Evolutionary conservation across 2,888 invertebrate species (phyloP), one percentile per base, ranked within the genome.

Genomic region (Eristalinus sepulchralis): DNA sequence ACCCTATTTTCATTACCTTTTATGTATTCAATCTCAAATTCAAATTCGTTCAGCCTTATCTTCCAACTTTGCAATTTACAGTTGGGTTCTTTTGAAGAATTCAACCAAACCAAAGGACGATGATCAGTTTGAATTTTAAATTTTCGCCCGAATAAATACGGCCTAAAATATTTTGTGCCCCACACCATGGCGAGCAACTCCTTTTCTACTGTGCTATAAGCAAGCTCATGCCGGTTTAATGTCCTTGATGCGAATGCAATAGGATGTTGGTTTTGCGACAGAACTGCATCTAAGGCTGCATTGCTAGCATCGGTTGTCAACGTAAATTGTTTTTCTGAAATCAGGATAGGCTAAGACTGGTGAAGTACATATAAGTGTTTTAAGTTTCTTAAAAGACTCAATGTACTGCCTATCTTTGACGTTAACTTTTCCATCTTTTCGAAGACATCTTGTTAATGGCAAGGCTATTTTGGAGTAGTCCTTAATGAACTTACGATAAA

Each of bases 321-420:
- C n/a, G 71, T 59, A 62, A 88, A 76, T 70, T 73, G 64, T 64
- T 72, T 85, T 47, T 71, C 67, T n/a, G 57, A 82, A 88, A 64
- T 86, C 55, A 81, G 88, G 70, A 68, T 83, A 83, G 27, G 59
- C 72, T 47, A 80, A 55, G 33, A 72, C 57, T 13, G 76, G 82
- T 24, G 39, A 59, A 11, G 33, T 64, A 39, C 63, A 64, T 36
- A 76, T 63, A 13, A 82, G 20, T 47, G 39, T 47, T 47, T 47
- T 17, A 57, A 82, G 64, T 33, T 34, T 62, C n/a, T 59, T 59
- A 59, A 60, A 60, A 31, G 60, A 60, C 63, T 64, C 63, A 63
- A 63, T 53, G 88, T 90, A 84, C 81, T 88, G 17, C 81, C 83
- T 27, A 88, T 89, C 33, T 82, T 85, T 66, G n/a, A 53, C 31